phyloP scores from a whole-genome alignment of 1,140 invertebrate genomes.

The Atopsyche davidsoni region DNA sequence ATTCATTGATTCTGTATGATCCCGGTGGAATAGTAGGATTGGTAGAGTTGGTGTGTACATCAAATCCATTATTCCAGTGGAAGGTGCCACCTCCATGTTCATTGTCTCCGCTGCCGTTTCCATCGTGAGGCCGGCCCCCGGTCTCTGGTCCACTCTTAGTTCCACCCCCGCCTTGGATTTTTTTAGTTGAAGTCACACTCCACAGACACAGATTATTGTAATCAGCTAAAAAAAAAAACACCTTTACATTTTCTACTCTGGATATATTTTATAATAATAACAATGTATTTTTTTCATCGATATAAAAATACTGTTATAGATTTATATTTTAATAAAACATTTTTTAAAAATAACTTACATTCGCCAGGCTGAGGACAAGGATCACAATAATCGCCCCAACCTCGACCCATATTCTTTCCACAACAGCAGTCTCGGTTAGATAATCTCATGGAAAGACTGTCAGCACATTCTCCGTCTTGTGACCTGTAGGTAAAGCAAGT shows the following conservation, averaged over 20 bases:
- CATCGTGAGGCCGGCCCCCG: constrained; percentile 15
- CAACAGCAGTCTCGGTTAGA: constrained; percentile 86
- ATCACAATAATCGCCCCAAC: constrained; percentile 75
- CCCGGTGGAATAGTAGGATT: constrained; percentile 22
- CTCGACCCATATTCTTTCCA: constrained; percentile 81
- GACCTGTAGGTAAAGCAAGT: constrained; percentile 69
- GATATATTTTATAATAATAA: too few relatives aligned
- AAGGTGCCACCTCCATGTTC: background rate
- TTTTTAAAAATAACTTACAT: constrained; percentile 55
- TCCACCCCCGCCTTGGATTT: constrained; percentile 28
- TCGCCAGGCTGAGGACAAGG: constrained; percentile 66
- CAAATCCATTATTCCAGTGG: background rate
- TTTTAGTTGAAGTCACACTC: constrained; percentile 11
- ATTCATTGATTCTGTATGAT: constrained; percentile 62
- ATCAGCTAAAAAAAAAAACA: constrained; percentile 24
- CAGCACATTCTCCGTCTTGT: constrained; percentile 60
- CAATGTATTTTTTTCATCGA: too few relatives aligned
- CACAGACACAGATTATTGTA: constrained; percentile 28
- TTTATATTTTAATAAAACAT: background rate
- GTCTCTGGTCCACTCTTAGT: constrained; percentile 33
- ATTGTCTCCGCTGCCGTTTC: constrained; percentile 13
- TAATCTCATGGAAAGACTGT: constrained; percentile 60
- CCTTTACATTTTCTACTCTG: too few relatives aligned
- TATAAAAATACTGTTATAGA: background rate
- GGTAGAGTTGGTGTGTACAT: constrained; percentile 10